Evolutionary conservation across 2,888 invertebrate genomes (phyloP).

Genomic region (Lissonota sp.): DNA sequence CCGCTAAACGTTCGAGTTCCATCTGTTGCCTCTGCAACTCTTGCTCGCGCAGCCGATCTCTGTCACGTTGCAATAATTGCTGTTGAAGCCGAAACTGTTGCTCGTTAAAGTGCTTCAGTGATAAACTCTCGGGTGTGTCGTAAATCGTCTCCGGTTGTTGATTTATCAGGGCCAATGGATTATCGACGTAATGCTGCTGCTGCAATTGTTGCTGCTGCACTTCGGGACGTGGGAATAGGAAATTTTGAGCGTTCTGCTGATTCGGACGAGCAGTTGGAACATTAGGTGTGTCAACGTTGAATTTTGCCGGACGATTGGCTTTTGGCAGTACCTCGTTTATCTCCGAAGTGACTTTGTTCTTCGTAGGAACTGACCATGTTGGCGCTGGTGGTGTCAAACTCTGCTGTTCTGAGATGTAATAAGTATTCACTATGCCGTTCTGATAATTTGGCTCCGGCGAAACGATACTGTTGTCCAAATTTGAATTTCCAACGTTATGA

Average conservation of each 20-base stretch:
- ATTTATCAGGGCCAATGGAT: conserved; percentile 66
- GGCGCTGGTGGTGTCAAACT: conserved; percentile 69
- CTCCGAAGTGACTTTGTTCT: conserved; percentile 72
- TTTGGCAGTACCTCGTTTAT: conserved; percentile 80
- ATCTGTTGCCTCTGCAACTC: conserved; percentile 72
- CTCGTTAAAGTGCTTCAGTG: conserved; percentile 81
- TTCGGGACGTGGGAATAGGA: conserved; percentile 74
- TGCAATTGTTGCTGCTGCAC: conserved; percentile 55
- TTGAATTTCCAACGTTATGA: conserved; percentile 23
- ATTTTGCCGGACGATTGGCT: conserved; percentile 76
- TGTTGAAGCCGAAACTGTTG: conserved; percentile 80
- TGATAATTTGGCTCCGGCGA: conserved; percentile 44
- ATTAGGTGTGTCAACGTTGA: conserved; percentile 69
- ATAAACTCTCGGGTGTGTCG: conserved; percentile 81
- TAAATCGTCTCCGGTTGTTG: conserved; percentile 73
- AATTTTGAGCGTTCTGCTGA: conserved; percentile 71
- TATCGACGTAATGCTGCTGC: conserved; percentile 62
- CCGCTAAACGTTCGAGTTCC: conserved; percentile 44
- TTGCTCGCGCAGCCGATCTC: conserved; percentile 77
- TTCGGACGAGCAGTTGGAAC: conserved; percentile 48
- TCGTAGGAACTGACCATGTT: conserved; percentile 65
- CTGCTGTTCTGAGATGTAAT: conserved; percentile 76
- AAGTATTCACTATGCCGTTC: conserved; percentile 67
- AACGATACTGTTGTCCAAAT: conserved; percentile 52
- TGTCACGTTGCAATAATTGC: conserved; percentile 79